These are phyloP conservation scores for Poecilus cupreus DNA, from an alignment of 2,888 invertebrate species.

Conservation along the genomic window DNA sequence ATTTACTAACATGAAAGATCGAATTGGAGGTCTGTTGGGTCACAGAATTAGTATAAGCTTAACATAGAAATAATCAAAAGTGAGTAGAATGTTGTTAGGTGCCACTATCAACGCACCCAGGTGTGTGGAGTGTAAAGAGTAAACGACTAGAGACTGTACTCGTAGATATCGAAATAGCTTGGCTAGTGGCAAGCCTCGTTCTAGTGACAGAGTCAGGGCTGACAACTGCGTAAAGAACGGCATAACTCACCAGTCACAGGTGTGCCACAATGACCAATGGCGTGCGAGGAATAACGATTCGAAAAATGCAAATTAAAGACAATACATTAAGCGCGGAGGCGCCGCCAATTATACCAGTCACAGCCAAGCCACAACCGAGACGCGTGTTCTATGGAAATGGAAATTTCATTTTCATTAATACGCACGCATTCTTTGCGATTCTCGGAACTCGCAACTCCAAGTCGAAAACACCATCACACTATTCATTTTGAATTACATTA, in stretches of 20 bases:
- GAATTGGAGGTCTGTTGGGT: no score
- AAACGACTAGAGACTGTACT: not conserved
- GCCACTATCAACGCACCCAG: slow-evolving; percentile 1
- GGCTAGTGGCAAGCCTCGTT: not conserved
- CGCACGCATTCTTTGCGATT: slow-evolving; percentile 14
- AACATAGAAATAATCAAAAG: no score
- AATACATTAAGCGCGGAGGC: slow-evolving; percentile 50
- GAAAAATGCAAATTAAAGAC: slow-evolving; percentile 57
- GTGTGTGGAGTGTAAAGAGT: not conserved
- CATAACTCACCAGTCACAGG: slow-evolving; percentile 50
- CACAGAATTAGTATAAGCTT: no score
- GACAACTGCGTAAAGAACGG: slow-evolving; percentile 42
- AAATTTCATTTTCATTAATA: slow-evolving; percentile 49
- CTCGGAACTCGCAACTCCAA: not conserved
- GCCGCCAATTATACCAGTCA: slow-evolving; percentile 26
- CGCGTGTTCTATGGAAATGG: not conserved
- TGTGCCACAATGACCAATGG: slow-evolving; percentile 51
- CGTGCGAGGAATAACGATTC: slow-evolving; percentile 50
- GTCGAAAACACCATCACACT: not conserved
- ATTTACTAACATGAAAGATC: no score
- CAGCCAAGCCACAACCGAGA: not conserved
- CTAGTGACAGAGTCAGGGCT: slow-evolving; percentile 37
- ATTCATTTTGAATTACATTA: not conserved
- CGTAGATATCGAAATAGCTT: slow-evolving; percentile 6
- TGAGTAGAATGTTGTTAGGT: no score